A percentile compares a stretch with the other conserved stretches of the same genome.
Conservation (phyloP, 2,797 vertebrate genomes). For the Ptychadena robeensis region DNA sequence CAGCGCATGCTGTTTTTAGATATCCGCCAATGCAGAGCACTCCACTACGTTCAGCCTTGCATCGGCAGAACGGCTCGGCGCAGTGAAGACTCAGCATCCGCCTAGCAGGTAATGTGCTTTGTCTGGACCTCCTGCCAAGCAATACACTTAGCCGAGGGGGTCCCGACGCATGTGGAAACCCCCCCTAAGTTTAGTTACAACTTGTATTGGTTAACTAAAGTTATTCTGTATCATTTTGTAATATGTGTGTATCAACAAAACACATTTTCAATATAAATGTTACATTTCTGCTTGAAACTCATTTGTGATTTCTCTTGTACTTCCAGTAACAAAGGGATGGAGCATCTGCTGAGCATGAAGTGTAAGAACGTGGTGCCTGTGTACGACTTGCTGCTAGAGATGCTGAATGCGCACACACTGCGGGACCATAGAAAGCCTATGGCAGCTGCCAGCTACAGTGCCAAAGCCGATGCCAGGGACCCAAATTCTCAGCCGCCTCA, state of each 20-base stretch:
- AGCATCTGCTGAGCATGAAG: constrained; percentile 95
- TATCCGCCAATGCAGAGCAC: no score
- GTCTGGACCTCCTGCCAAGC: no score
- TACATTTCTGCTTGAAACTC: neutral
- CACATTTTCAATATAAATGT: neutral
- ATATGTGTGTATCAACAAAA: neutral
- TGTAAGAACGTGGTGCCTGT: constrained; percentile 93
- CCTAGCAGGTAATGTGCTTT: no score
- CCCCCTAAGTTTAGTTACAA: no score
- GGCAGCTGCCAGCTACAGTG: constrained; percentile 61
- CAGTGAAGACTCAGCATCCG: no score
- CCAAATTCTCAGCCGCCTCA: neutral
- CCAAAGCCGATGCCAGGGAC: constrained; percentile 63
- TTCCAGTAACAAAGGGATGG: constrained; percentile 95
- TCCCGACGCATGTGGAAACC: no score
- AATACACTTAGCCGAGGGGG: no score
- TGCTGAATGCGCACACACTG: constrained; percentile 89
- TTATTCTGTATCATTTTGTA: no score
- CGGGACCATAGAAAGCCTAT: constrained; percentile 77
- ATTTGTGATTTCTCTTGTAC: neutral
- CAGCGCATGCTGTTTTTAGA: no score
- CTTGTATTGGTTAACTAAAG: no score
- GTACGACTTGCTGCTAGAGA: constrained; percentile 94
- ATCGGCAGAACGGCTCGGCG: no score
- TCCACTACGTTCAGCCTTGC: no score